Conservation (phyloP, 2,797 vertebrate species). For the Nyctibius grandis region DNA sequence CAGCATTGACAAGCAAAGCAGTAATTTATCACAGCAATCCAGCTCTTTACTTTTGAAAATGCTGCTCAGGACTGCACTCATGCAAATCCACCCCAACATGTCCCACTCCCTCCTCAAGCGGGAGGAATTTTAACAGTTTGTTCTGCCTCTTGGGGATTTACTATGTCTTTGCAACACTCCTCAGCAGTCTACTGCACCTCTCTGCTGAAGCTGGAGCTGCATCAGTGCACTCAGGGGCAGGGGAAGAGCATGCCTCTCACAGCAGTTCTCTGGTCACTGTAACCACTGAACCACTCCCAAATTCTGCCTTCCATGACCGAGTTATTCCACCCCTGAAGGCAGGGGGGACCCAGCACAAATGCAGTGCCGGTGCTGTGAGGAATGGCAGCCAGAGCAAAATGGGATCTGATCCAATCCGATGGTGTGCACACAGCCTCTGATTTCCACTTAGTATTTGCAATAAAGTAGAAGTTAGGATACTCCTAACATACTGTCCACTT, state of each 20-base stretch:
- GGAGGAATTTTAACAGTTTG: not conserved
- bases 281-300: not conserved
- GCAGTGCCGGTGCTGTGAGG: not conserved
- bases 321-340: not conserved
- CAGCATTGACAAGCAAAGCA: not conserved
- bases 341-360: not conserved
- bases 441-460: not conserved
- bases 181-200: not conserved
- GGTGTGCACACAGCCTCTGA: not conserved
- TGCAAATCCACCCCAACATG: not conserved
- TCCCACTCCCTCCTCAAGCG: not conserved
- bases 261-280: not conserved
- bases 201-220: not conserved
- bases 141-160: not conserved
- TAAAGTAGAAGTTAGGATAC: not conserved
- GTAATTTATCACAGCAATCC: not conserved
- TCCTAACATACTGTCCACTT: not conserved
- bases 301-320: not conserved
- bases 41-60: not conserved
- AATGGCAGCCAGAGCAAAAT: not conserved
- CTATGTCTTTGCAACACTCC: not conserved
- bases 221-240: too few relatives aligned
- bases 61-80: not conserved
- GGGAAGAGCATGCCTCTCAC: not conserved
- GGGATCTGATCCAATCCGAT: not conserved